Base-by-base conservation (phyloP, 2,113 vertebrate species). In the Eulemur macaco region DNA sequence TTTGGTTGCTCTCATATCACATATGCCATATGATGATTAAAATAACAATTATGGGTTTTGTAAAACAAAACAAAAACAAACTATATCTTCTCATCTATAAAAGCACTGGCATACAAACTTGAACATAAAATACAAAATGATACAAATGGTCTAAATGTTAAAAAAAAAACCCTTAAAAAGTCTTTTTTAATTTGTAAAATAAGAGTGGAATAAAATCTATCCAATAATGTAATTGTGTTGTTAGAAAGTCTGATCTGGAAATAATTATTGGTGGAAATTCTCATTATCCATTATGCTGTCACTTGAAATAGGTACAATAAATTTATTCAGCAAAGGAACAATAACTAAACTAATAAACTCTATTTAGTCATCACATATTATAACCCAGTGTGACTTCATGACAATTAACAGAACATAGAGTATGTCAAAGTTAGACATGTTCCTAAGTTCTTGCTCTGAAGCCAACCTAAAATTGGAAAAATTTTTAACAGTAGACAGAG, bases 101-200 rank as follows among this genome's bases (percentile, higher is more conserved):
- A 90, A 77, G 25, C 18, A 69, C 63, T 80, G 52, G 13, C 37
- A 80, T 29, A 56, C 23, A 71, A 68, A 93, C 52, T 84, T 84
- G 68, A 90, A 94, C 58, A 66, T 47, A 76, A 76, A 94, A 89
- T 76, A 54, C 47, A 84, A 94, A 84, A 45, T 89, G 56, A 64
- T 45, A 73, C 2, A 80, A 78, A 71, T 91, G n/a, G 21, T 91
- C 54, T 34, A 74, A 87, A 82, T 76, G 58, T 82, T 76, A 34
- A 68, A 58, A 77, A 86, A 85, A 84, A 37, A 5, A 4, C 25
- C 18, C 25, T 11, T 68, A 84, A 68, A 63, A 39, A 64, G 2
- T 5, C 25, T 2, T 82, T 52, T 91, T 52, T 50, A 29, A 34
- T 77, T 66, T 78, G 4, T 80, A 63, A 88, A 74, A 83, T 17